phyloP scores from a whole-genome alignment of 2,797 vertebrate genomes.

The Psittacula derbiana region DNA sequence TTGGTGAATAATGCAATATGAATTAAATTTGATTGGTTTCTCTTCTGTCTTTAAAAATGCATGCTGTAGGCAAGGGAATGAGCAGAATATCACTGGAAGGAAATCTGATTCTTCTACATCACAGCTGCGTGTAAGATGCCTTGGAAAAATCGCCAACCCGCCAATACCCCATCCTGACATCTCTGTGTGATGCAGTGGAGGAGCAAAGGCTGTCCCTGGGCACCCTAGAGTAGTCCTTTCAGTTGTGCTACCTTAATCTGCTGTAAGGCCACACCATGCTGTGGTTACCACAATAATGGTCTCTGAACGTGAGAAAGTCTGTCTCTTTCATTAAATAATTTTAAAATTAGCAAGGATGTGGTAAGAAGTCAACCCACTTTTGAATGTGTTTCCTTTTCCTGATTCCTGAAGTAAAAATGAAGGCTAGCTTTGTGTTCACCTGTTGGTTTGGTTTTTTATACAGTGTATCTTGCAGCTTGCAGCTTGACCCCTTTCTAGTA shows the following conservation, averaged over 20 bases:
- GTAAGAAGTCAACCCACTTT: not conserved
- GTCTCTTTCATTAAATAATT: not conserved
- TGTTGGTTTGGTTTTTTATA: not conserved
- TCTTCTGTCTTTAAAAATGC: slow-evolving; percentile 40
- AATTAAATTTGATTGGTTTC: slow-evolving; percentile 14
- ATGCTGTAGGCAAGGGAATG: not conserved
- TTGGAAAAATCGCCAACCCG: not conserved
- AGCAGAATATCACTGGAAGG: not conserved
- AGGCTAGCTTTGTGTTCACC: not conserved
- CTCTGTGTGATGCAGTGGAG: not conserved
- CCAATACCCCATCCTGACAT: not conserved
- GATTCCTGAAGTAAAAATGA: not conserved
- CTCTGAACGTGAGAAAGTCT: not conserved
- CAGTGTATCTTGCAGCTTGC: not conserved
- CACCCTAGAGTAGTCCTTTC: not conserved
- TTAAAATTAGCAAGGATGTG: not conserved
- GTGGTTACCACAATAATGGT: not conserved
- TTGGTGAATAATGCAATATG: slow-evolving; percentile 46
- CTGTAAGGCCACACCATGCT: not conserved
- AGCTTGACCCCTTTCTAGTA: not conserved
- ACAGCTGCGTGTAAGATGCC: not conserved
- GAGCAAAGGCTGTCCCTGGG: not conserved
- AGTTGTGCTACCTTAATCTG: not conserved
- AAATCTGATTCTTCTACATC: not conserved
- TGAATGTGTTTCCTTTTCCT: not conserved